Conservation (phyloP, 1,140 invertebrate genomes). For the Triops cancriformis region DNA sequence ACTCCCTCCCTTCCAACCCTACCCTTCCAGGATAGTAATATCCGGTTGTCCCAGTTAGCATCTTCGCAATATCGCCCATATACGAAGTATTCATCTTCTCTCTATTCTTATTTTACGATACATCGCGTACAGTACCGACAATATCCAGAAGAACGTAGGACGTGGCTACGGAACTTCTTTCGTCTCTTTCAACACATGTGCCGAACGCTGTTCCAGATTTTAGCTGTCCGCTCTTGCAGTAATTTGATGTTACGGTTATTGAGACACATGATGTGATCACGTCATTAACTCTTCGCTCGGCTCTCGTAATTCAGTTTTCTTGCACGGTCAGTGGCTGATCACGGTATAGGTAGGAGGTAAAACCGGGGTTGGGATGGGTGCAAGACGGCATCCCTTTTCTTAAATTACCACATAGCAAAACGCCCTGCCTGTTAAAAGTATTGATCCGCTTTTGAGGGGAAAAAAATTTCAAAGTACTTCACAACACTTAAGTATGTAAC, state of each 20-base stretch:
- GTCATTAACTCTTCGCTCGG: neutral
- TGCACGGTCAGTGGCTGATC: constrained; percentile 12
- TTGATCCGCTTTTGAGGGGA: neutral
- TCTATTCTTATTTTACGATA: too few species aligned
- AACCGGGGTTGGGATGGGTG: neutral
- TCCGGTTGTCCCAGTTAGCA: neutral
- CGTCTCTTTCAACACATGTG: neutral
- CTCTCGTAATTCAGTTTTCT: neutral
- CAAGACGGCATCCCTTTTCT: neutral
- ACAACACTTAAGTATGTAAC: neutral
- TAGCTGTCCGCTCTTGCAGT: neutral
- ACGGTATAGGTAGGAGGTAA: neutral
- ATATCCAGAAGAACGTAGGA: too few species aligned
- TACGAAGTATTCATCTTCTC: too few species aligned
- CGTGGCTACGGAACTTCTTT: neutral
- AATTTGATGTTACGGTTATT: neutral
- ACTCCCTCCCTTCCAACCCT: neutral
- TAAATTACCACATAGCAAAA: neutral
- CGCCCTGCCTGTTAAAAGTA: neutral
- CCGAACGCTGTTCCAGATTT: neutral
- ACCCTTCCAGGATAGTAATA: neutral
- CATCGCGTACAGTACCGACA: too few species aligned
- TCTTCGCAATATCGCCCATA: too few species aligned
- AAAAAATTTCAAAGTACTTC: neutral
- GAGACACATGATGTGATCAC: neutral